Conservation (phyloP, 23 tunicate species). For the Halocynthia aurantium region DNA sequence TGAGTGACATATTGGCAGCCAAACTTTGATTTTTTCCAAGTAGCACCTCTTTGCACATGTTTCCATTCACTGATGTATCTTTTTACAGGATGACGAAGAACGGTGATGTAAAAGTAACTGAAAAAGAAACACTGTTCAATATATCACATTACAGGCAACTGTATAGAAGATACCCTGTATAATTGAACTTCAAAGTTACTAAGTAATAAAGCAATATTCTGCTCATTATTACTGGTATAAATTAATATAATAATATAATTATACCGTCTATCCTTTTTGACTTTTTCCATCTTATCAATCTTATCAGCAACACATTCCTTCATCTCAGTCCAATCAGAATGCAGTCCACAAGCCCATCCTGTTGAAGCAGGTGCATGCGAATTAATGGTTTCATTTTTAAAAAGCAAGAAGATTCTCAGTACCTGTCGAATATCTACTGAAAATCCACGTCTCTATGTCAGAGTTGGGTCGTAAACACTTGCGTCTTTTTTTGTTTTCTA, state of each 20-base stretch:
- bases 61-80: slow-evolving; percentile 73
- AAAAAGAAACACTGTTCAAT: background rate
- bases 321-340: slow-evolving; percentile 88
- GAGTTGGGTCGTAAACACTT: slow-evolving; percentile 63
- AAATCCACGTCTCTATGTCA: slow-evolving; percentile 46
- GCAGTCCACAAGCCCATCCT: slow-evolving; percentile 94
- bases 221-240: background rate
- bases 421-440: slow-evolving; percentile 86
- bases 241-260: background rate
- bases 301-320: slow-evolving; percentile 51
- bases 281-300: slow-evolving; percentile 1
- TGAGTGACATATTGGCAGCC: slow-evolving; percentile 27
- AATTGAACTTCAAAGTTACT: no score
- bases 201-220: background rate
- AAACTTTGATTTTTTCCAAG: slow-evolving; percentile 50
- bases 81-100: slow-evolving; percentile 56
- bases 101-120: slow-evolving; percentile 70
- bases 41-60: slow-evolving; percentile 87
- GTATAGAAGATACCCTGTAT: background rate
- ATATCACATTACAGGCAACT: background rate
- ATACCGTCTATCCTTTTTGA: background rate
- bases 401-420: slow-evolving; percentile 8
- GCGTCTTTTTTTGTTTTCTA: slow-evolving; percentile 18
- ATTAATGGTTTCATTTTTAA: slow-evolving; percentile 33
- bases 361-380: slow-evolving; percentile 34